phyloP scores from a whole-genome alignment of 2,888 invertebrate genomes.

The Taphrorychus bicolor region DNA sequence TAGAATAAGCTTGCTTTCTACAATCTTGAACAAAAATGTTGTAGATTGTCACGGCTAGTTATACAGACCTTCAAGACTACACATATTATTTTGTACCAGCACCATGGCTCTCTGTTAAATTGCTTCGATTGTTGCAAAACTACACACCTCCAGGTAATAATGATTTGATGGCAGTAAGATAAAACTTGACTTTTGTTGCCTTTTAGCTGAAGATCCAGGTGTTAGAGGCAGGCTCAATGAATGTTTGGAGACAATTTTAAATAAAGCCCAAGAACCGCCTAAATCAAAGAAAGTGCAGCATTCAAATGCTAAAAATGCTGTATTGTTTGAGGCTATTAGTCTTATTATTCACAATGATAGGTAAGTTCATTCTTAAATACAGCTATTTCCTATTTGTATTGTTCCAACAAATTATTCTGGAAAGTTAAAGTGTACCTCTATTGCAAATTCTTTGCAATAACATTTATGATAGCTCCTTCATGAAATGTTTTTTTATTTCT shows the following conservation, averaged over 20 bases:
- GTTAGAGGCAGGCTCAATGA: conserved; percentile 95
- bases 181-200: background rate
- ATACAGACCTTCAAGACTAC: conserved; percentile 99
- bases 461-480: too few species aligned
- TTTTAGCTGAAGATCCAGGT: conserved; percentile 87
- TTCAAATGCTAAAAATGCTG: conserved; percentile 99
- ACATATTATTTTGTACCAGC: conserved; percentile 99
- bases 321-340: conserved; percentile 99
- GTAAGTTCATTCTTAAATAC: too few species aligned
- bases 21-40: conserved; percentile 47
- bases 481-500: too few species aligned
- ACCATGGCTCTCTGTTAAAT: conserved; percentile 99
- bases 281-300: conserved; percentile 99
- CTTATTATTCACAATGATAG: conserved; percentile 98
- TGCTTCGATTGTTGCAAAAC: conserved; percentile 94
- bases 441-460: too few species aligned
- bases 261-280: conserved; percentile 99
- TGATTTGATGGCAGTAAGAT: background rate
- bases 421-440: too few species aligned
- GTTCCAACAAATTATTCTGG: too few species aligned
- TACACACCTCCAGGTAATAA: conserved; percentile 91
- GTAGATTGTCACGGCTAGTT: conserved; percentile 97
- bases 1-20: background rate
- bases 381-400: too few species aligned
- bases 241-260: conserved; percentile 96